Evolutionary conservation across 92 coral and sea anemone species (phyloP).

Genomic region (Micromussa lordhowensis): DNA sequence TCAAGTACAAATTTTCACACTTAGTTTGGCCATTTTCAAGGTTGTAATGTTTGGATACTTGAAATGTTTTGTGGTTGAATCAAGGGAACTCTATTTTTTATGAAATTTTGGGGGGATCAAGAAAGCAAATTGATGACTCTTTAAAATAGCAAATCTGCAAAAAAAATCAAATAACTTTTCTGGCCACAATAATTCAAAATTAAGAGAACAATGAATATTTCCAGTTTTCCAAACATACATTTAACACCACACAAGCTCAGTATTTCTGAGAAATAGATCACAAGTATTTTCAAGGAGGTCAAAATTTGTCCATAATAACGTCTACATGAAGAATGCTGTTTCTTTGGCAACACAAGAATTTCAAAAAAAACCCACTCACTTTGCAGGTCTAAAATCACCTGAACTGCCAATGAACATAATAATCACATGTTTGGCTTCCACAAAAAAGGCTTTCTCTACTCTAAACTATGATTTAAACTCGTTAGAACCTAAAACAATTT

Average conservation of each 20-base stretch:
- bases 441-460: neutral
- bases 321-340: neutral
- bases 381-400: neutral
- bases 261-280: neutral
- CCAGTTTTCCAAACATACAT: neutral
- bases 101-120: too few relatives aligned
- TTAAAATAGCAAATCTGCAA: neutral
- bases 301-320: neutral
- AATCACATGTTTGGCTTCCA: neutral
- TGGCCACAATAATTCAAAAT: too few relatives aligned
- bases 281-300: neutral
- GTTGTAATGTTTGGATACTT: too few relatives aligned
- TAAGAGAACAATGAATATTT: too few relatives aligned
- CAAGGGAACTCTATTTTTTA: too few relatives aligned
- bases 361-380: neutral
- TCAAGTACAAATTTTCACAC: too few relatives aligned
- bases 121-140: too few relatives aligned
- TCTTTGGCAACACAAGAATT: conserved; percentile 30
- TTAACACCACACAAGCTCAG: neutral
- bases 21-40: too few relatives aligned
- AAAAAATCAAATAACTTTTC: too few relatives aligned
- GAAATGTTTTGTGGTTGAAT: too few relatives aligned
- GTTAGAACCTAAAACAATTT: neutral
- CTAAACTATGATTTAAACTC: neutral
- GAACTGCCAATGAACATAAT: neutral